A percentile compares a stretch with the other conserved stretches of the same genome.
phyloP scores from a whole-genome alignment of 2,797 vertebrate genomes.

The Microhierax caerulescens region DNA sequence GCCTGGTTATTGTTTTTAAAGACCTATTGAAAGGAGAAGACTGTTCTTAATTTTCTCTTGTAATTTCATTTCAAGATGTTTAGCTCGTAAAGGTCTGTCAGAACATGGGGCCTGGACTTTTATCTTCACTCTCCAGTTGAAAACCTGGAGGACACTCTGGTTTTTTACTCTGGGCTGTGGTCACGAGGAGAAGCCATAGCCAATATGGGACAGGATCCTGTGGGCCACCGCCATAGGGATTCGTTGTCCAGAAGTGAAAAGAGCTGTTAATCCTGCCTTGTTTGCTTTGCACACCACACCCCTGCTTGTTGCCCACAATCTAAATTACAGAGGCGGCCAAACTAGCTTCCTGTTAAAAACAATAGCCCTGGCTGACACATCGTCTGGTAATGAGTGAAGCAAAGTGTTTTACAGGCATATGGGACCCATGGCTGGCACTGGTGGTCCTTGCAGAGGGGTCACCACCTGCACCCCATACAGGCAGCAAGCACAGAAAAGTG shows the following conservation, averaged over 20 bases:
- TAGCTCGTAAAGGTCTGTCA: conserved; percentile 13
- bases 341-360: conserved; percentile 64
- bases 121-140: conserved; percentile 15
- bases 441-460: neutral
- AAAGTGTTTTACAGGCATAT: neutral
- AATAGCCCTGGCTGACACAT: conserved; percentile 63
- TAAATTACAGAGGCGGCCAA: conserved; percentile 51
- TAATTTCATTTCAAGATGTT: conserved; percentile 60
- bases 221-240: neutral
- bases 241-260: conserved; percentile 36
- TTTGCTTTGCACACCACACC: conserved; percentile 68
- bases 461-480: neutral
- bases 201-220: neutral
- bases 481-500: neutral
- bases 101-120: conserved; percentile 10
- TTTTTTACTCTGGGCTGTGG: neutral
- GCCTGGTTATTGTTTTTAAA: conserved; percentile 64
- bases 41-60: conserved; percentile 54
- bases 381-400: neutral
- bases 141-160: conserved; percentile 4
- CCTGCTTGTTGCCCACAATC: conserved; percentile 47
- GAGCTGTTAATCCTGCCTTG: conserved; percentile 57
- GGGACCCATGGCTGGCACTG: neutral
- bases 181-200: neutral
- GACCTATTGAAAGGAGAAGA: conserved; percentile 63